Evolutionary conservation across 2,888 invertebrate species (phyloP), one percentile per base, ranked within the genome.

Genomic region (Coelogynopora nodosa): DNA sequence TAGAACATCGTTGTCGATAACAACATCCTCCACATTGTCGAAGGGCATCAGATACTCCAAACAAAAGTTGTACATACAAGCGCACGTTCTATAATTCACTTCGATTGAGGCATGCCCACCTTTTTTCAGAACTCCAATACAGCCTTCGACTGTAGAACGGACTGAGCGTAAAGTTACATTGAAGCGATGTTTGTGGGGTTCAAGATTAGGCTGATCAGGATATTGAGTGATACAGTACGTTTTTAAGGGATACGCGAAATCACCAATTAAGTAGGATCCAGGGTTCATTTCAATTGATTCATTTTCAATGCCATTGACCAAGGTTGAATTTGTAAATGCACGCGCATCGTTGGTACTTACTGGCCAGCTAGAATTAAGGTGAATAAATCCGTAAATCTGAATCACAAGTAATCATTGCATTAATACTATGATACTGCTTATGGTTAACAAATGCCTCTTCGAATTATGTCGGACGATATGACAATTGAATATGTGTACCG

Each of bases 41-140:
- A n/a, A n/a, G n/a, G n/a, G n/a, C n/a, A n/a, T n/a, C n/a, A n/a
- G n/a, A n/a, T n/a, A n/a, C n/a, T n/a, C n/a, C n/a, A n/a, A n/a
- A n/a, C n/a, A n/a, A n/a, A n/a, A n/a, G n/a, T n/a, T n/a, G n/a
- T n/a, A n/a, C n/a, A n/a, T n/a, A n/a, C n/a, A n/a, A n/a, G n/a
- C n/a, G n/a, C n/a, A n/a, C n/a, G n/a, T n/a, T n/a, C n/a, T n/a
- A n/a, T n/a, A n/a, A n/a, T n/a, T n/a, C n/a, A n/a, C n/a, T n/a
- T n/a, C n/a, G n/a, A n/a, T n/a, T n/a, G n/a, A n/a, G n/a, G n/a
- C n/a, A n/a, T n/a, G n/a, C n/a, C n/a, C n/a, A n/a, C n/a, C n/a
- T n/a, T n/a, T n/a, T 74, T 74, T 74, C 74, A 74, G 23, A n/a
- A 74, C 74, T n/a, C 74, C 74, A 74, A 74, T 74, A 23, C 74